Evolutionary conservation across 2,113 vertebrate genomes (phyloP), one percentile per base, ranked within the genome.

Genomic region (Sula dactylatra): DNA sequence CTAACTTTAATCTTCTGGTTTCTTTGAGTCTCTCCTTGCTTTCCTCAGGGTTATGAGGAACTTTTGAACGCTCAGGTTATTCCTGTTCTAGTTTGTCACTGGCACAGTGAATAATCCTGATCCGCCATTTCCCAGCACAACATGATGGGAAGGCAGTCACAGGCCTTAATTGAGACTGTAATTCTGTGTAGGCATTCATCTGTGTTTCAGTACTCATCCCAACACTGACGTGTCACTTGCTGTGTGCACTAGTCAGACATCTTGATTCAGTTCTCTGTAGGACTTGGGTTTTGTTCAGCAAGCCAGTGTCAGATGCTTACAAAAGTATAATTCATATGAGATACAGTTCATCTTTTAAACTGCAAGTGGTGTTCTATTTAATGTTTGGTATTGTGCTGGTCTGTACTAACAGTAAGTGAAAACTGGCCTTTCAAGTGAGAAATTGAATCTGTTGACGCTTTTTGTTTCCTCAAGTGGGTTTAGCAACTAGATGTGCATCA

Each of bases 391-490:
- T 5, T 29, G 49, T 91, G 25, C 70, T 93, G 83, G 55, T 82
- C 44, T 92, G 40, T 62, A 24, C 31, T 64, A 17, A 19, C 31
- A 74, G 7, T 34, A 64, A 44, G 36, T 67, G 77, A 78, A 86
- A 67, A 70, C 61, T 61, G 78, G 1, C n/a, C 13, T 82, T 82
- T 91, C 76, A 67, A 1, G 3, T 87, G 83, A 86, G 20, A 36
- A 27, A 50, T 65, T 14, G 11, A 77, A 96, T 49, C 32, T 38
- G 26, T 59, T 84, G 40, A 20, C 89, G 49, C 21, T 84, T 82
- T 94, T 67, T 82, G 69, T 94, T 92, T 84, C 31, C 78, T 91
- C 47, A 38, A 56, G 66, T 93, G 80, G n/a, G 10, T 90, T 97
- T 90, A 79, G 77, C 38, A 89, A 47, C 32, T 61, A 74, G 80